Evolutionary conservation across 2,797 vertebrate genomes (phyloP).

Genomic region (Lemur catta): DNA sequence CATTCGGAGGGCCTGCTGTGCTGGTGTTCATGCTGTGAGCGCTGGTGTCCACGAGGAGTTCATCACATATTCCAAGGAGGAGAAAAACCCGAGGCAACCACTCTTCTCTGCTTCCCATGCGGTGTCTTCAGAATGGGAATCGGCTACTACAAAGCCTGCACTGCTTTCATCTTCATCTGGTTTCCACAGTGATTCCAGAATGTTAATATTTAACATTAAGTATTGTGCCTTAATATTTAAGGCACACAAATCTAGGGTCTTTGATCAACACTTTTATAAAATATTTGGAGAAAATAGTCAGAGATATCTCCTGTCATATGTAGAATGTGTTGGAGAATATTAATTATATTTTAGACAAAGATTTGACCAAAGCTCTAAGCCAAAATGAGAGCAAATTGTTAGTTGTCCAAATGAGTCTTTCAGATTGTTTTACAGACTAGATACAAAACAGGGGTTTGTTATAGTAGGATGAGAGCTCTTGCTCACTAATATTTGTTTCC

Average conservation of each 20-base stretch:
- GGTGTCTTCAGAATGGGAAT: background rate
- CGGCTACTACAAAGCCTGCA: background rate
- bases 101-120: background rate
- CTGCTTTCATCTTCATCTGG: background rate
- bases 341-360: background rate
- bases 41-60: too few relatives aligned
- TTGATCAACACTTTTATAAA: conserved; percentile 3
- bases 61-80: background rate
- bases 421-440: background rate
- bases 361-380: conserved; percentile 7
- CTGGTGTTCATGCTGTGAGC: background rate
- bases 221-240: background rate
- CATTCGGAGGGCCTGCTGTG: background rate
- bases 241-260: background rate
- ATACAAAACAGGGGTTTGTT: background rate
- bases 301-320: background rate
- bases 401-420: background rate
- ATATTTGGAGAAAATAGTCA: conserved; percentile 14
- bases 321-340: background rate
- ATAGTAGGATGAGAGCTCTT: background rate
- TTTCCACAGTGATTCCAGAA: background rate
- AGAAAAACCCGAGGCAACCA: background rate
- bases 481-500: background rate
- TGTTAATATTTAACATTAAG: background rate
- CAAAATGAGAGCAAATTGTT: background rate